Evolutionary conservation across 1,140 invertebrate genomes (phyloP), one percentile per base, ranked within the genome.

Genomic region (Oryctes rhinoceros): DNA sequence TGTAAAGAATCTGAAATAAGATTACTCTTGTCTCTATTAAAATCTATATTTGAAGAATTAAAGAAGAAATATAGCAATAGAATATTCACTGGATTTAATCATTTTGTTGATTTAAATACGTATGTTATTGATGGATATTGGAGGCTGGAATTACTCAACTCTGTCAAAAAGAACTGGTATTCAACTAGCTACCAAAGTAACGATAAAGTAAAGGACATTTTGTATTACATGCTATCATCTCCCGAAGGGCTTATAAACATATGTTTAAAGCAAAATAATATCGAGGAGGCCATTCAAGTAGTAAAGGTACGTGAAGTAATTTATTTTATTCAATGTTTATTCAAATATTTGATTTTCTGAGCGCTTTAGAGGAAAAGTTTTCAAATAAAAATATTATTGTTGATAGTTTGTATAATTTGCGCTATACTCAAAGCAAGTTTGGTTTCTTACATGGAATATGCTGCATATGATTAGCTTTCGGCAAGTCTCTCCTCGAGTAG

Each of bases 151-250:
- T 30, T 80, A n/a, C 79, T 87, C 7, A 71, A 35, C 10, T 71
- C 24, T 35, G 24, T 71, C 35, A 71, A 71, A 24, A 71, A 71
- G 35, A 71, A 71, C 35, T 76, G 47, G 13, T 47, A 76, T 48
- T 44, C 47, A 1, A 37, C 10, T 13, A 76, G 15, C 30, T n/a
- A 74, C 11, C 35, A 18, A 78, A 78, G 4, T 30, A 59, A 35
- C 0, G 15, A 11, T 30, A 78, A 78, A 59, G 13, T 0, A 3
- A 78, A 78, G 30, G 13, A 35, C n/a, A 48, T 86, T 30, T 47
- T 88, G n/a, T 79, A 84, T 78, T 86, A 85, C 71, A 87, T 88
- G 86, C 78, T 87, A 24, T 81, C 86, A 13, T 78, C 84, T 24
- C 85, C 86, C 0, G 83, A 86, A 62, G 83, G 84, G 24, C 79